Conservation (phyloP, 2,113 vertebrate genomes). For the Brienomyrus brachyistius region DNA sequence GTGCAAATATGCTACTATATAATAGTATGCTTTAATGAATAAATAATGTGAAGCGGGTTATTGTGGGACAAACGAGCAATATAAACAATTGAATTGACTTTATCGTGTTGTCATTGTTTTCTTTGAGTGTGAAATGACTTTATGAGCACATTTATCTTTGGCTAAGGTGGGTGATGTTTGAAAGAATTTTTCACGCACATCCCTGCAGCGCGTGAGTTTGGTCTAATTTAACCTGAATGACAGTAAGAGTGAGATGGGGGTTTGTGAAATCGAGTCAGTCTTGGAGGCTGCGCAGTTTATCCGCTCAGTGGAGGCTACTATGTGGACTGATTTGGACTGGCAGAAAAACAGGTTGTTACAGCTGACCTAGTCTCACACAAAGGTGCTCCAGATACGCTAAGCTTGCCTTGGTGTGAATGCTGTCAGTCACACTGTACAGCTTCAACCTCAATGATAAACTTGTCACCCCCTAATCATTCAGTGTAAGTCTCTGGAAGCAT, state of each 20-base stretch:
- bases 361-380: constrained; percentile 33
- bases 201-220: not conserved
- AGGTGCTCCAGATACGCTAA: constrained; percentile 32
- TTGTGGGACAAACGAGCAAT: not conserved
- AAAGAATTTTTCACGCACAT: not conserved
- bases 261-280: not conserved
- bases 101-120: not conserved
- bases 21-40: not conserved
- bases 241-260: not conserved
- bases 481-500: not conserved
- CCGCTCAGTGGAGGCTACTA: not conserved
- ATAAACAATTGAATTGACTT: not conserved
- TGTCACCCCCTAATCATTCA: not conserved
- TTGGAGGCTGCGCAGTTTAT: not conserved
- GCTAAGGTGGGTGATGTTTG: not conserved
- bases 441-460: not conserved
- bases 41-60: not conserved
- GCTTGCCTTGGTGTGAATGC: constrained; percentile 22
- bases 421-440: not conserved
- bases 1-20: not conserved
- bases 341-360: constrained; percentile 23
- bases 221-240: not conserved
- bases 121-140: not conserved
- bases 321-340: not conserved
- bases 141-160: not conserved